Percentiles rank a stretch among this genome's conserved stretches.
phyloP scores from a whole-genome alignment of 30 jellyfish, hydroid and myxozoan species.

The Hydractinia symbiolongicarpus region DNA sequence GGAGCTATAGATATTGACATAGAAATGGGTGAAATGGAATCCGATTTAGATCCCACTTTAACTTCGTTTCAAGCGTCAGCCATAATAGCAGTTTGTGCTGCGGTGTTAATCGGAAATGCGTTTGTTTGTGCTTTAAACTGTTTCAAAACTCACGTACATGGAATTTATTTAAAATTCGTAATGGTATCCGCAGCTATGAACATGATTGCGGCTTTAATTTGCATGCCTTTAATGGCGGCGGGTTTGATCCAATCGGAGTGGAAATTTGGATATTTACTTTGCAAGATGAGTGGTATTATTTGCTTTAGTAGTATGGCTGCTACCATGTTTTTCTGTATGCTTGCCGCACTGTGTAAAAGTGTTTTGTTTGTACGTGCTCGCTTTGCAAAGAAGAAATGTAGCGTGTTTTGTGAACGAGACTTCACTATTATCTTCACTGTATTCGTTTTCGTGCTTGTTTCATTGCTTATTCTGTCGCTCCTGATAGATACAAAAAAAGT shows the following conservation, averaged over 20 bases:
- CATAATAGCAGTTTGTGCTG: constrained; percentile 96
- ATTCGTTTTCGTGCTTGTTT: constrained; percentile 45
- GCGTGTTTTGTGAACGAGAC: constrained; percentile 52
- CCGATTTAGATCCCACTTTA: constrained; percentile 77
- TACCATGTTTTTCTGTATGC: constrained; percentile 63
- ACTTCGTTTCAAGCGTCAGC: constrained; percentile 98
- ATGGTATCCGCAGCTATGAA: constrained; percentile 71
- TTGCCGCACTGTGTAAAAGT: constrained; percentile 72
- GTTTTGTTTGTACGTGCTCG: constrained; percentile 27
- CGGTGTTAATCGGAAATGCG: constrained; percentile 90
- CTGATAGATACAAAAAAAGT: constrained; percentile 43
- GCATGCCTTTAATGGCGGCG: constrained; percentile 99
- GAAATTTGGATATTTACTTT: constrained; percentile 80
- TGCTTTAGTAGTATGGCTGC: constrained; percentile 75
- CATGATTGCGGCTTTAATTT: constrained; percentile 70
- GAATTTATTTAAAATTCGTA: constrained; percentile 47
- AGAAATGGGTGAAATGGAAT: constrained; percentile 87
- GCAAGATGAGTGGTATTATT: constrained; percentile 80
- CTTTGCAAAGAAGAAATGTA: constrained; percentile 32
- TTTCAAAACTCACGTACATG: constrained; percentile 44
- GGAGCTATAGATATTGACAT: constrained; percentile 79
- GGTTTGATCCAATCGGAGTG: constrained; percentile 85
- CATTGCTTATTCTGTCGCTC: constrained; percentile 51
- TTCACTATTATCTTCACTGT: constrained; percentile 53
- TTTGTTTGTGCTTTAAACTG: constrained; percentile 87